A percentile compares a stretch with the other conserved stretches of the same genome.
phyloP scores from a whole-genome alignment of 2,888 invertebrate species.

The Capitulum mitella region DNA sequence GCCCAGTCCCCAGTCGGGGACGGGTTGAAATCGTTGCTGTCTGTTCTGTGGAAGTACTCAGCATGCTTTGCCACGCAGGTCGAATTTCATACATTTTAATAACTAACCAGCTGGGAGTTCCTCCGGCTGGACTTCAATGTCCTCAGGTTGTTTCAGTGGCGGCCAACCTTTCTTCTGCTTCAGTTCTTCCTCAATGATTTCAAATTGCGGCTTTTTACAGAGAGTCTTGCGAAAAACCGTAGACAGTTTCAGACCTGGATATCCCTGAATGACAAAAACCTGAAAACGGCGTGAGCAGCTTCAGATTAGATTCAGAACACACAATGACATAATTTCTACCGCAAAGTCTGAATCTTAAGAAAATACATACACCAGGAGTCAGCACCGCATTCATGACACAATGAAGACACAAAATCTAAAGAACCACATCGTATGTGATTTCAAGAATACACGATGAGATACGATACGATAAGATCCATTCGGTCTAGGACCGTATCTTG shows the following conservation, averaged over 20 bases:
- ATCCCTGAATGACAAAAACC: background rate
- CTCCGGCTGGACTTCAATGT: background rate
- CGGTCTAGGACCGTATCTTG: too few relatives aligned
- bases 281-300: background rate
- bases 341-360: background rate
- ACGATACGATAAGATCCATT: too few relatives aligned
- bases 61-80: too few relatives aligned
- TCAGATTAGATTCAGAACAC: background rate
- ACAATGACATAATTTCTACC: background rate
- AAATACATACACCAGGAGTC: too few relatives aligned
- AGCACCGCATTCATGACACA: too few relatives aligned
- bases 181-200: slow-evolving; percentile 29
- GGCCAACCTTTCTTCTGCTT: slow-evolving; percentile 28
- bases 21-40: too few relatives aligned
- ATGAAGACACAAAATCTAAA: too few relatives aligned
- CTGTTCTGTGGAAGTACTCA: too few relatives aligned
- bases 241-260: background rate
- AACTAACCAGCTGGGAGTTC: background rate
- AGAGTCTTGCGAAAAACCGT: background rate
- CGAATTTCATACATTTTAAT: too few relatives aligned
- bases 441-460: too few relatives aligned
- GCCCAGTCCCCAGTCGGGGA: too few relatives aligned
- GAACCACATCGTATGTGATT: too few relatives aligned
- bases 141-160: slow-evolving; percentile 26
- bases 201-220: background rate